These are phyloP conservation scores for Leptinotarsa tumamoca DNA, from an alignment of 2,888 invertebrate genomes.

Conservation along the genomic window DNA sequence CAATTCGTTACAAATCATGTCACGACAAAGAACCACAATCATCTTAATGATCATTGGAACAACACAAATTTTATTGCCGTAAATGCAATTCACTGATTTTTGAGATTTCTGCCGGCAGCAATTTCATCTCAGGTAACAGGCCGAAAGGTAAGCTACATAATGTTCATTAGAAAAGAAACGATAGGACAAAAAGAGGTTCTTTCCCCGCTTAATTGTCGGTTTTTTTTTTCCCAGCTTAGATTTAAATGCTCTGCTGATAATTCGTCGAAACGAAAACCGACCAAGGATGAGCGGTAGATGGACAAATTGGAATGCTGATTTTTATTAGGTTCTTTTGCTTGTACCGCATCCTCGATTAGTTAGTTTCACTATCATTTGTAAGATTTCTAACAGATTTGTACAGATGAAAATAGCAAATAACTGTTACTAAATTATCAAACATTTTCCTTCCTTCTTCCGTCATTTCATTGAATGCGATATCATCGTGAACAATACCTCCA, in stretches of 20 bases:
- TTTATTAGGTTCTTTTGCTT: background rate
- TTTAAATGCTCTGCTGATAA: constrained; percentile 12
- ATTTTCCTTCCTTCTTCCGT: too few relatives aligned
- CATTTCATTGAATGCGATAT: too few relatives aligned
- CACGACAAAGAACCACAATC: too few relatives aligned
- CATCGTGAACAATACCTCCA: too few relatives aligned
- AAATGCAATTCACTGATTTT: too few relatives aligned
- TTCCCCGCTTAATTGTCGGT: constrained; percentile 24
- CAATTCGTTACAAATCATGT: too few relatives aligned
- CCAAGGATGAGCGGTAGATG: background rate
- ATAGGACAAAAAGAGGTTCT: constrained; percentile 14
- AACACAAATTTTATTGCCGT: too few relatives aligned
- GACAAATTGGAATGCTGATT: constrained; percentile 8
- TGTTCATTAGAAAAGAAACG: constrained; percentile 46
- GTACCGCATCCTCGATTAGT: too few relatives aligned
- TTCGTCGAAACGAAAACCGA: constrained; percentile 14
- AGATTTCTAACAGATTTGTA: too few relatives aligned
- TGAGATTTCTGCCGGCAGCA: constrained; percentile 45
- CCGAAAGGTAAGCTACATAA: constrained; percentile 37
- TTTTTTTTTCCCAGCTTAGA: constrained; percentile 25
- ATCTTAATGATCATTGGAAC: too few relatives aligned
- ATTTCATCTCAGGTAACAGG: constrained; percentile 43
- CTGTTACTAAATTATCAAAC: too few relatives aligned
- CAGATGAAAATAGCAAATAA: background rate
- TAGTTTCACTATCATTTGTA: too few relatives aligned